Evolutionary conservation across 2,797 vertebrate genomes (phyloP).

Genomic region (Vespertilio murinus): DNA sequence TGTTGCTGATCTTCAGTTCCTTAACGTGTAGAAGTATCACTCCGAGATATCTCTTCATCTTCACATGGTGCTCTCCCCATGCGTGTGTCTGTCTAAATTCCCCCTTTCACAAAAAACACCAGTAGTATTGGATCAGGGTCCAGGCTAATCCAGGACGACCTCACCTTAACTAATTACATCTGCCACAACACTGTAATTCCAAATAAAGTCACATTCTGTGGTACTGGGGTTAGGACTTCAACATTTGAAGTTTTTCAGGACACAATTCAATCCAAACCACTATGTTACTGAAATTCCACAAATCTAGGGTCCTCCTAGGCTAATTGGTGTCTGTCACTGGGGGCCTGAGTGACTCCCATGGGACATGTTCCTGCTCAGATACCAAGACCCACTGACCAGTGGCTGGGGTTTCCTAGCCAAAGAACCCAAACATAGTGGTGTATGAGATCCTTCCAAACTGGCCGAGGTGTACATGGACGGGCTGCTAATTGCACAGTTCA

Average conservation of each 20-base stretch:
- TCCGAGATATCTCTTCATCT: neutral
- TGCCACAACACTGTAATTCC: neutral
- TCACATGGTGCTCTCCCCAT: no score
- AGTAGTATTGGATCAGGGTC: neutral
- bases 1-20: neutral
- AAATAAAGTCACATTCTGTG: neutral
- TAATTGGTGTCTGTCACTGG: neutral
- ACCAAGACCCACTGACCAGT: neutral
- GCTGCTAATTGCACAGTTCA: fast-evolving
- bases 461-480: fast-evolving
- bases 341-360: neutral
- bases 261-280: neutral
- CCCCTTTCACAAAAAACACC: neutral
- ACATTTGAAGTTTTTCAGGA: no score
- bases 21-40: neutral
- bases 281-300: neutral
- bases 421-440: neutral
- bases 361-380: neutral
- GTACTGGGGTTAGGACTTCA: neutral
- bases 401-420: neutral
- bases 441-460: neutral
- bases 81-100: neutral
- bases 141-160: neutral
- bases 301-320: neutral
- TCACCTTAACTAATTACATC: neutral